Base-by-base conservation (phyloP, 2,113 vertebrate species). In the Corythaeola cristata region DNA sequence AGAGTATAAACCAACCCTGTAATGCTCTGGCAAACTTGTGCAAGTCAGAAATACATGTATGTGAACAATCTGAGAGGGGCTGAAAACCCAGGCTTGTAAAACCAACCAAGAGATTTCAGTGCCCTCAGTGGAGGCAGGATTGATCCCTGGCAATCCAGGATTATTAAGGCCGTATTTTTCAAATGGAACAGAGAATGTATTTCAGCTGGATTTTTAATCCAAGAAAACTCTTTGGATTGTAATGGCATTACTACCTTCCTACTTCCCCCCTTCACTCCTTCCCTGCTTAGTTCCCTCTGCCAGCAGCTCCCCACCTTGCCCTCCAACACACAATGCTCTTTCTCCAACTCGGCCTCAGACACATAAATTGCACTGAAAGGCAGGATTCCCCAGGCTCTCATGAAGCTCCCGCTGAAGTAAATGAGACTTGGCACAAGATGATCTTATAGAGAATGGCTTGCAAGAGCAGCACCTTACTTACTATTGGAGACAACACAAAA, bases 401-500 rank as follows among this genome's bases (percentile, higher is more conserved):
- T n/a, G 64, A 89, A 96, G 92, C 83, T 85, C 80, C 91, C 39
- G 77, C 62, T 69, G 45, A 95, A 94, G 80, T 91, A 93, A 95
- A 95, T 7, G 32, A 94, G 84, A 82, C 67, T 89, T 95, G 96
- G 95, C 95, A 88, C 59, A 41, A 68, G 37, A 69, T 85, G 64
- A 45, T 89, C 76, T 58, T 27, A 22, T 8, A 59, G 24, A 76
- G 86, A 85, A 49, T 21, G 41, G 89, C 66, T 93, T 85, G 78
- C 85, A 95, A 83, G 78, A 71, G 50, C 67, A 94, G 89, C 82
- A 91, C 91, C 81, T 96, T 77, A 30, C 59, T 83, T 49, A 35
- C 50, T 58, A 12, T 41, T 53, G n/a, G n/a, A 96, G 71, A 88
- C 77, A 85, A 78, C 69, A 76, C 49, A 85, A 81, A 90, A 91